Evolutionary conservation across 2,113 vertebrate species (phyloP).

Genomic region (Verasper variegatus): DNA sequence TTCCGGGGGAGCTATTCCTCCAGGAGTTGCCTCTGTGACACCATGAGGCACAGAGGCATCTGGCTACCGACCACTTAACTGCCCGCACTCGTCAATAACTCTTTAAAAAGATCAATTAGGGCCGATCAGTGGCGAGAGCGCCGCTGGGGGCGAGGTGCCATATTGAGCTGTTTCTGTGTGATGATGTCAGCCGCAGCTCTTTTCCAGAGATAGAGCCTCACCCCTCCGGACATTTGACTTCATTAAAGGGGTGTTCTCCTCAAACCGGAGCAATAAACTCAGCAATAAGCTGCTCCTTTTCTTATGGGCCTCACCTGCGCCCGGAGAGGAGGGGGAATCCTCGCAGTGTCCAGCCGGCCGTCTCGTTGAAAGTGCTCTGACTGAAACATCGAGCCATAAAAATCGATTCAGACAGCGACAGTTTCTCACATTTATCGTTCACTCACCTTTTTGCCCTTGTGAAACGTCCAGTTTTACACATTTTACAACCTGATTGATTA

Average conservation of each 20-base stretch:
- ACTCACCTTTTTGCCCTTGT: constrained; percentile 55
- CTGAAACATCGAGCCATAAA: constrained; percentile 46
- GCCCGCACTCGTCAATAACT: constrained; percentile 65
- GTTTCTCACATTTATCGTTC: constrained; percentile 49
- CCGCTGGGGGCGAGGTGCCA: constrained; percentile 43
- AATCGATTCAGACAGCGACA: constrained; percentile 53
- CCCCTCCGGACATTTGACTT: constrained; percentile 58
- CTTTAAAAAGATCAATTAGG: constrained; percentile 76
- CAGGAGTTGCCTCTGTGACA: constrained; percentile 12
- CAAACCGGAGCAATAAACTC: constrained; percentile 51
- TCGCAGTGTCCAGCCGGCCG: constrained; percentile 30
- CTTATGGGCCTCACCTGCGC: constrained; percentile 1
- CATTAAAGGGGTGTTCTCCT: constrained; percentile 63
- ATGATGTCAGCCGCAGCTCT: constrained; percentile 50
- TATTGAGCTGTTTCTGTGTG: constrained; percentile 63
- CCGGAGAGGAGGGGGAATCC: constrained; percentile 2
- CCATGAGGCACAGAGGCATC: constrained; percentile 23
- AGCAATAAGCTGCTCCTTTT: constrained; percentile 32
- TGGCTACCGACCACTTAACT: constrained; percentile 49
- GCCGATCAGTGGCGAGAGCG: constrained; percentile 57
- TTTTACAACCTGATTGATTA: constrained; percentile 59
- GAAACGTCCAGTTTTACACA: constrained; percentile 46
- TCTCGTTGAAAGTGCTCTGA: constrained; percentile 35
- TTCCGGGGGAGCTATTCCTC: constrained; percentile 17
- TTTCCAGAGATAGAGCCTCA: constrained; percentile 24